phyloP scores from a whole-genome alignment of 64 coral and sea anemone species.

The Hydrozoanthus tunicans region DNA sequence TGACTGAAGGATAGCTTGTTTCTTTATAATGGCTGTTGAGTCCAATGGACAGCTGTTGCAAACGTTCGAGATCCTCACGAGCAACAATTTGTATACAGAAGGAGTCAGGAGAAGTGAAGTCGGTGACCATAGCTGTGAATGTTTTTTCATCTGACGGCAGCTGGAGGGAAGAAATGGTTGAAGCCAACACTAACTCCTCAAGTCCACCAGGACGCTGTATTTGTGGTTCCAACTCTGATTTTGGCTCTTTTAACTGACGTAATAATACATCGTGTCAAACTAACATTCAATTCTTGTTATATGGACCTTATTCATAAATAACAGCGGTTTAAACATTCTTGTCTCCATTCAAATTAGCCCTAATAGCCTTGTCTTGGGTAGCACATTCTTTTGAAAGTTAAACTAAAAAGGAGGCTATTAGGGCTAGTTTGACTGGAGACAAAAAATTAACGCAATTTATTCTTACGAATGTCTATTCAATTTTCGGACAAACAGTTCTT shows the following conservation, averaged over 20 bases:
- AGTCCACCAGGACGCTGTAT: background rate
- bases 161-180: conserved; percentile 51
- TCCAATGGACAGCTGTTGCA: conserved; percentile 38
- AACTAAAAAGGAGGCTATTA: no score
- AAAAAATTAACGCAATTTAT: no score
- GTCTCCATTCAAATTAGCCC: no score
- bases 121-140: conserved; percentile 66
- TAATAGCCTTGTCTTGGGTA: no score
- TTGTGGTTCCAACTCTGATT: background rate
- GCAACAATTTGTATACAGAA: conserved; percentile 70
- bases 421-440: no score
- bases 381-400: no score
- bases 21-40: conserved; percentile 62
- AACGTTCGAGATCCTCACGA: conserved; percentile 52
- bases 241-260: background rate
- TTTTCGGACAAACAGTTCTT: no score
- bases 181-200: conserved; percentile 19
- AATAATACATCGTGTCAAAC: no score
- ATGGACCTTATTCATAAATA: no score
- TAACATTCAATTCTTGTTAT: no score
- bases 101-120: conserved; percentile 51
- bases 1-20: conserved; percentile 57
- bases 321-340: no score
- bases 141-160: conserved; percentile 46
- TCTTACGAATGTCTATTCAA: no score